These are phyloP conservation scores for Mungos mungo DNA, from an alignment of 2,113 vertebrate genomes.

Conservation along the genomic window DNA sequence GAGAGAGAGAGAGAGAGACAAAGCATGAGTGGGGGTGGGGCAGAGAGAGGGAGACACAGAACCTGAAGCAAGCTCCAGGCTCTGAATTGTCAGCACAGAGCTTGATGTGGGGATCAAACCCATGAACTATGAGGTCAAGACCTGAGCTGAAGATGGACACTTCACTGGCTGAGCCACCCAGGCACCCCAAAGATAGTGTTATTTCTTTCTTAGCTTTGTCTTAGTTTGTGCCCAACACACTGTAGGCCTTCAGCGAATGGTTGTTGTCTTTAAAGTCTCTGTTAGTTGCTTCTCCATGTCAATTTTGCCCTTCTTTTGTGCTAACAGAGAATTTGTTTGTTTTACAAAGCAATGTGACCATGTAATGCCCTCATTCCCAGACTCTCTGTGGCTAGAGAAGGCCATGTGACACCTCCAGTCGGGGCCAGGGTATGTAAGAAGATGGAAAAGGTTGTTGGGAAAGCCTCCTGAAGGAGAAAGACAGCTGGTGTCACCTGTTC, in stretches of 20 bases:
- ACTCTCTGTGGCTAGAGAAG: not conserved
- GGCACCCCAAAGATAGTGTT: too few species aligned
- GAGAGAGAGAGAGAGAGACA: too few species aligned
- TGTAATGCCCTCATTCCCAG: not conserved
- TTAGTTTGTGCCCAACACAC: not conserved
- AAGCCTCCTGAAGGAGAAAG: not conserved
- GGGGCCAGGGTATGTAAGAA: not conserved
- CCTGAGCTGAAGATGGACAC: too few species aligned
- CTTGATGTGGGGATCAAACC: too few species aligned
- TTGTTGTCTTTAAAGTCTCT: not conserved
- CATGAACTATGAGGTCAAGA: too few species aligned
- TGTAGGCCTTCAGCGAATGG: not conserved
- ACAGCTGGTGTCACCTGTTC: not conserved
- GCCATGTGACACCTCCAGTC: accelerated
- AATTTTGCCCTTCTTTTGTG: not conserved
- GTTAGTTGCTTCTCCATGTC: not conserved
- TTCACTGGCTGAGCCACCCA: too few species aligned
- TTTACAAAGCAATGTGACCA: not conserved
- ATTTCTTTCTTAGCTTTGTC: not conserved
- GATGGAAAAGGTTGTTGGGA: not conserved
- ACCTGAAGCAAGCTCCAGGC: too few species aligned
- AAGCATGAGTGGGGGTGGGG: too few species aligned
- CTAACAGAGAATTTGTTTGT: not conserved
- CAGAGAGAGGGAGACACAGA: too few species aligned
- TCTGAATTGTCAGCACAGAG: too few species aligned